These are phyloP conservation scores for Notolepis coatsorum DNA, from an alignment of 2,797 vertebrate species.

Conservation along the genomic window DNA sequence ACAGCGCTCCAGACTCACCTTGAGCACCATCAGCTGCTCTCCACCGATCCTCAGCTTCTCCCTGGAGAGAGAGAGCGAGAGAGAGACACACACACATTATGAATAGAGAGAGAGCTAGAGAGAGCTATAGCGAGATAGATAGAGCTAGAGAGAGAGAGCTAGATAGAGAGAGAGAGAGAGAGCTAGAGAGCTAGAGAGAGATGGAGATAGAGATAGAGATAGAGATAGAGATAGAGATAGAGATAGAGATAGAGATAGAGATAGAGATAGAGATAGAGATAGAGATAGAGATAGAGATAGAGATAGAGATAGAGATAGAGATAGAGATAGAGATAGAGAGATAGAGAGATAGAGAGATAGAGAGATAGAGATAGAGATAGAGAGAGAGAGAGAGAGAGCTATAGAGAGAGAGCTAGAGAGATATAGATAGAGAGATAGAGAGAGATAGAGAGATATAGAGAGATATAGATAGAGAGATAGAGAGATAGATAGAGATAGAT, in stretches of 20 bases:
- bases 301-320: background rate
- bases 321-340: background rate
- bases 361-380: no score
- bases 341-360: no score
- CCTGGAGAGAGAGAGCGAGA: constrained; percentile 69
- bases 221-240: no score
- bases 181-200: no score
- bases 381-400: constrained; percentile 30
- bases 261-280: background rate
- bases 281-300: background rate
- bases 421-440: background rate
- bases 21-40: constrained; percentile 84
- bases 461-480: background rate
- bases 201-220: no score
- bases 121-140: background rate
- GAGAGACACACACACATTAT: constrained; percentile 2
- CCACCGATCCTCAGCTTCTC: constrained; percentile 85
- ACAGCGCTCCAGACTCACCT: constrained; percentile 81
- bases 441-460: background rate
- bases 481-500: background rate
- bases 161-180: no score
- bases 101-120: background rate
- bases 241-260: no score
- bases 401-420: constrained; percentile 13
- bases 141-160: background rate